Evolutionary conservation across 2,888 invertebrate genomes (phyloP), one percentile per base, ranked within the genome.

Genomic region (Vesta saturnalis): DNA sequence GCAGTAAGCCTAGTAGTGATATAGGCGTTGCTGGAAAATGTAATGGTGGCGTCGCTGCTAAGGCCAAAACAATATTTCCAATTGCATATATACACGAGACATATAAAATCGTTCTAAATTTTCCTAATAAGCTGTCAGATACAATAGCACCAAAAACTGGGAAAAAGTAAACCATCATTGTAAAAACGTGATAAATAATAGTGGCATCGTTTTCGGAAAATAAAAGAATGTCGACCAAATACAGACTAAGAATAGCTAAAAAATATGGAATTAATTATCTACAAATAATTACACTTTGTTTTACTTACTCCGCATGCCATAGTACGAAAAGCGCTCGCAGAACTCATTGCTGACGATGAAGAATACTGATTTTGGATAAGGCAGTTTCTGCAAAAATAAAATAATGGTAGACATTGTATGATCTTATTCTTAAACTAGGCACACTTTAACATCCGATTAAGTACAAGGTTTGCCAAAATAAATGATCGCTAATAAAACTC

Each of bases 261-360:
- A 60, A 58, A 19, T 23, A 8, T 14, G n/a, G 10, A 57, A 16
- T 35, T 23, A 56, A 14, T 16, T 23, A 4, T 19, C 12, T 61
- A 39, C 2, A 39, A 8, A n/a, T 10, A 30, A 5, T 1, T 2
- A 21, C 19, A 21, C 1, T 16, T 10, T 8, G 2, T 43, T 14
- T 14, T 77, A 86, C 92, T 91, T 87, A 97, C 96, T 93, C 89
- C 94, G 91, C 92, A 97, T 94, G 81, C 99, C 99, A 92, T 98
- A 99, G 85, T 90, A 99, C 70, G 94, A 94, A 85, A 99, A 99
- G 77, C 98, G 88, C 85, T 99, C 99, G 85, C 98, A 99, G 85
- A 99, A 97, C 84, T 99, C 99, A 91, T 97, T 98, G 84, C 92
- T 91, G 74, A 99, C 89, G 79, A 99, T 98, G 85, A 97, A 97